Conservation (phyloP, 2,797 vertebrate genomes). For the Falco concolor region DNA sequence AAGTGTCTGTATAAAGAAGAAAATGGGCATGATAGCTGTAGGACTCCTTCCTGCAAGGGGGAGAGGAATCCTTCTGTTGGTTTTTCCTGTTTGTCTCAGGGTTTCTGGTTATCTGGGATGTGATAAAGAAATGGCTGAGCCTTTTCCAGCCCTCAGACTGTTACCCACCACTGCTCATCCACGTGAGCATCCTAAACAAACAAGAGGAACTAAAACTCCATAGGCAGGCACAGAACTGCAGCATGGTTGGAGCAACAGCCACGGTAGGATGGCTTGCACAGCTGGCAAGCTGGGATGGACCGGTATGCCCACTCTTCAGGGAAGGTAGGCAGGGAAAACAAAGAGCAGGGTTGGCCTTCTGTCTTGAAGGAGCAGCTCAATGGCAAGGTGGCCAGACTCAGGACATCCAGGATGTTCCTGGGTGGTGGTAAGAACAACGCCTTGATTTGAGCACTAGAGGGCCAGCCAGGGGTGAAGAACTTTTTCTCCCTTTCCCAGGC, state of each 20-base stretch:
- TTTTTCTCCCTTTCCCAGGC: not conserved
- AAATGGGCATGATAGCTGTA: not conserved
- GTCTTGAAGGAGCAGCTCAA: not conserved
- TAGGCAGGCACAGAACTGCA: not conserved
- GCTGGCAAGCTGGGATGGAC: not conserved
- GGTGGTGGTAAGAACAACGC: not conserved
- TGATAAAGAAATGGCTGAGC: not conserved
- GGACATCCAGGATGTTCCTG: not conserved
- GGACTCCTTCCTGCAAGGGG: not conserved
- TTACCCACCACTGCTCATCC: not conserved
- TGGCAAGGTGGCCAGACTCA: not conserved
- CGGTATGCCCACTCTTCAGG: not conserved
- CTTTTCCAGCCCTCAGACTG: not conserved
- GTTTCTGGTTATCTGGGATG: not conserved
- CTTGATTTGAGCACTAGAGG: not conserved
- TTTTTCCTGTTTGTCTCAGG: not conserved
- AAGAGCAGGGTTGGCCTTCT: not conserved
- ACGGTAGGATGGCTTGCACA: not conserved
- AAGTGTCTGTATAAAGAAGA: not conserved
- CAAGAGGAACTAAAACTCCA: not conserved
- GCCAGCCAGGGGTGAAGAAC: not conserved
- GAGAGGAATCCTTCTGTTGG: not conserved
- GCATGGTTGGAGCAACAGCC: not conserved
- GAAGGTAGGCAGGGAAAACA: not conserved
- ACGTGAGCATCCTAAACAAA: not conserved